Evolutionary conservation across 1,140 invertebrate genomes (phyloP), one percentile per base, ranked within the genome.

Genomic region (Mactra quadrangularis): DNA sequence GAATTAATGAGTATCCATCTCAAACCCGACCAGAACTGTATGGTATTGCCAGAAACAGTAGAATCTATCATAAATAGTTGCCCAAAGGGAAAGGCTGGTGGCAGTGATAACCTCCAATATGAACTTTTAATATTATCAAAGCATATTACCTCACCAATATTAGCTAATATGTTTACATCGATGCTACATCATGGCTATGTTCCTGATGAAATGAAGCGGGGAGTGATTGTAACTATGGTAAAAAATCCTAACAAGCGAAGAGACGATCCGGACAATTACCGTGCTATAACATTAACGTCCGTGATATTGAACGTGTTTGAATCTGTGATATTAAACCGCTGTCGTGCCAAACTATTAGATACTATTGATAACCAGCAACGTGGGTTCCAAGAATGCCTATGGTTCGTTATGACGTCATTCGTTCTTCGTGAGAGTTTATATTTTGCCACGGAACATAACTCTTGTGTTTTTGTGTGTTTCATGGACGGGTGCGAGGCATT

Each of bases 261-360:
- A 72, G 47, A 55, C 38, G 70, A 72, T 38, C 70, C 70, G 33
- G n/a, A 50, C n/a, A n/a, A n/a, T n/a, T n/a, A n/a, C n/a, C n/a
- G n/a, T n/a, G n/a, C n/a, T n/a, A n/a, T n/a, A n/a, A n/a, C n/a
- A n/a, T n/a, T n/a, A n/a, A n/a, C n/a, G n/a, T n/a, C n/a, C n/a
- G n/a, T n/a, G n/a, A n/a, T 70, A n/a, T 29, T 70, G n/a, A 70
- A 70, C 15, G 19, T 70, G 22, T 70, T 31, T 52, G 66, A 70
- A 70, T n/a, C n/a, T n/a, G 47, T 70, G 11, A 22, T 70, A 17
- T n/a, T 50, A 11, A n/a, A 70, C 15, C 66, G 66, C 41, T 52
- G 38, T 50, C 7, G 50, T n/a, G 45, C 45, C n/a, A 45, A 70
- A 70, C 31, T 64, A 41, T n/a, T 41, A 17, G 11, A 19, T 13